Evolutionary conservation across 2,888 invertebrate species (phyloP).

Genomic region (Drosophila paracracens): DNA sequence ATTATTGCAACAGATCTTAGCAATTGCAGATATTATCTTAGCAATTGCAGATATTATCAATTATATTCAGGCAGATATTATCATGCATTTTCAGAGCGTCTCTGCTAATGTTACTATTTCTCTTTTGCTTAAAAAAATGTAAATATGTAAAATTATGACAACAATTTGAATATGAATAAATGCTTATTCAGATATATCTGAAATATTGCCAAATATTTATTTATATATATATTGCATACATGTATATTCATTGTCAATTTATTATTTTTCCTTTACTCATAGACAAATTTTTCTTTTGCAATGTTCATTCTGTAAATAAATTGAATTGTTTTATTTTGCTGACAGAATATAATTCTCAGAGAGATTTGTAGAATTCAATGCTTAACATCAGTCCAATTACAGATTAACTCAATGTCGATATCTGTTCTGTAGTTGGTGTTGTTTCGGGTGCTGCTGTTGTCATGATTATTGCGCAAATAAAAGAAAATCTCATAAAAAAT

Average conservation of each 20-base stretch:
- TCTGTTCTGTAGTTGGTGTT: not conserved
- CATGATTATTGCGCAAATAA: conserved; percentile 69
- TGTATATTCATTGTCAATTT: not conserved
- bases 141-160: no score
- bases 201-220: not conserved
- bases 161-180: not conserved
- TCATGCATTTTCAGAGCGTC: not conserved
- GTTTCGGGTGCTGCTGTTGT: conserved; percentile 37
- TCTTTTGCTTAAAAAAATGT: not conserved
- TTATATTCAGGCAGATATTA: not conserved
- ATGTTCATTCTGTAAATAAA: not conserved
- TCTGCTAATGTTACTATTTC: not conserved
- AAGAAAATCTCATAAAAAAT: conserved; percentile 52
- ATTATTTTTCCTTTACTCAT: not conserved
- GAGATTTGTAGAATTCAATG: not conserved
- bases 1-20: not conserved
- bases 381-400: not conserved
- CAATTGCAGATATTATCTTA: not conserved
- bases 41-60: not conserved
- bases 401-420: conserved; percentile 31
- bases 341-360: not conserved
- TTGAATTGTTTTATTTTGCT: not conserved
- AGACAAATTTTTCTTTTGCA: not conserved
- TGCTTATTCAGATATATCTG: not conserved
- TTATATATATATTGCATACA: not conserved